A percentile compares a stretch with the other conserved stretches of the same genome.
phyloP scores from a whole-genome alignment of 2,113 vertebrate genomes.

The Arvicanthis niloticus region DNA sequence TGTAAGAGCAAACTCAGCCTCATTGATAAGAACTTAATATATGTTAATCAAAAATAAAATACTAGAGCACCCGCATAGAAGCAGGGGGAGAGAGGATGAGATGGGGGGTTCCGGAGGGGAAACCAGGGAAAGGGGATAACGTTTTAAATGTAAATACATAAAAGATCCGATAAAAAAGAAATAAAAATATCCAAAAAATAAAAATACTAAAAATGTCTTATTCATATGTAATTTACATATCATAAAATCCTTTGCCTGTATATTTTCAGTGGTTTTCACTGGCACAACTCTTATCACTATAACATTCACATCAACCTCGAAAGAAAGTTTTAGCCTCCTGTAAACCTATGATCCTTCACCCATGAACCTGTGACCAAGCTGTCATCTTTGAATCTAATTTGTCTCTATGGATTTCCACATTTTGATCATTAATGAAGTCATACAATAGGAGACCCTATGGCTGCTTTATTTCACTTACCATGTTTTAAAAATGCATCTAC shows the following conservation, averaged over 20 bases:
- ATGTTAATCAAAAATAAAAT: background rate
- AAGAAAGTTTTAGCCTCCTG: background rate
- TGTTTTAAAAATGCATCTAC: background rate
- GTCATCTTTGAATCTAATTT: background rate
- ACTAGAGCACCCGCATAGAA: background rate
- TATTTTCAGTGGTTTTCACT: slow-evolving; percentile 3
- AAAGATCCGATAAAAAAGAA: too few species aligned
- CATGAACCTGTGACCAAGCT: background rate
- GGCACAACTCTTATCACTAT: background rate
- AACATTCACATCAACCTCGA: background rate
- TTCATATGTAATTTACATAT: background rate
- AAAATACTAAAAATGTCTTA: background rate
- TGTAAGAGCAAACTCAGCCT: background rate
- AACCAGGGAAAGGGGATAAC: too few species aligned
- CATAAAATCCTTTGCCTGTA: background rate
- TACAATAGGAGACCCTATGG: background rate
- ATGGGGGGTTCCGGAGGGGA: too few species aligned
- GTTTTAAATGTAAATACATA: too few species aligned
- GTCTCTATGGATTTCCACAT: background rate
- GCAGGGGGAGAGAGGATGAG: too few species aligned
- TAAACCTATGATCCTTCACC: background rate
- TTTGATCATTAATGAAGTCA: background rate
- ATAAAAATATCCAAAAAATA: background rate
- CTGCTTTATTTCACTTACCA: background rate
- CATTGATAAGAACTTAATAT: background rate